These are phyloP conservation scores for Liolophura sinensis DNA, from an alignment of 1,140 invertebrate species.

Conservation along the genomic window DNA sequence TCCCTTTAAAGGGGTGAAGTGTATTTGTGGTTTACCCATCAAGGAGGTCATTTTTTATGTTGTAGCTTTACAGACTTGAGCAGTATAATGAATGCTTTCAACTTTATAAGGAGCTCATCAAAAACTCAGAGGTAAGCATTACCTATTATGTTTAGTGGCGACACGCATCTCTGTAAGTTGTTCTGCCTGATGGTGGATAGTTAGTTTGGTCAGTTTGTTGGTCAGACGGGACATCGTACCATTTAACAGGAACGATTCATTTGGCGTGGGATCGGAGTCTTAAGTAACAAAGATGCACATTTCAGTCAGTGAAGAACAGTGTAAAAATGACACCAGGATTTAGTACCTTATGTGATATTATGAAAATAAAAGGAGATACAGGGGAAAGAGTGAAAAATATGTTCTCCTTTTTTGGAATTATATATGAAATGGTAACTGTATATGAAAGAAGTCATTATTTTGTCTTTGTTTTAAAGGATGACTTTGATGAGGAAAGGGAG, in stretches of 20 bases:
- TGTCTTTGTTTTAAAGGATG: slow-evolving; percentile 67
- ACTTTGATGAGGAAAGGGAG: slow-evolving; percentile 91
- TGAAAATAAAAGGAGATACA: not conserved
- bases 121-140: slow-evolving; percentile 51
- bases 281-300: too few species aligned
- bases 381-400: too few species aligned
- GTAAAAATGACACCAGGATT: too few species aligned
- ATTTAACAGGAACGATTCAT: too few species aligned
- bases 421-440: too few species aligned
- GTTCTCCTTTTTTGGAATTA: too few species aligned
- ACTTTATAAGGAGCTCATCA: slow-evolving; percentile 71
- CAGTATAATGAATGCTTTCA: slow-evolving; percentile 82
- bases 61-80: slow-evolving; percentile 59
- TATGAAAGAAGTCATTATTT: not conserved
- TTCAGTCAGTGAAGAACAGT: too few species aligned
- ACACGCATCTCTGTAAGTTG: not conserved
- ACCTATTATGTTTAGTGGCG: not conserved
- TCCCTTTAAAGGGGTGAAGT: too few species aligned
- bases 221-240: too few species aligned
- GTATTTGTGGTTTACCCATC: too few species aligned
- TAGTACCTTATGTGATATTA: not conserved
- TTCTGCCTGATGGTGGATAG: not conserved
- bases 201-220: too few species aligned
- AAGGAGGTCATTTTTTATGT: slow-evolving; percentile 1
- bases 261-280: too few species aligned